phyloP scores from a whole-genome alignment of 2,113 vertebrate species.

The Monarcha castaneiventris region DNA sequence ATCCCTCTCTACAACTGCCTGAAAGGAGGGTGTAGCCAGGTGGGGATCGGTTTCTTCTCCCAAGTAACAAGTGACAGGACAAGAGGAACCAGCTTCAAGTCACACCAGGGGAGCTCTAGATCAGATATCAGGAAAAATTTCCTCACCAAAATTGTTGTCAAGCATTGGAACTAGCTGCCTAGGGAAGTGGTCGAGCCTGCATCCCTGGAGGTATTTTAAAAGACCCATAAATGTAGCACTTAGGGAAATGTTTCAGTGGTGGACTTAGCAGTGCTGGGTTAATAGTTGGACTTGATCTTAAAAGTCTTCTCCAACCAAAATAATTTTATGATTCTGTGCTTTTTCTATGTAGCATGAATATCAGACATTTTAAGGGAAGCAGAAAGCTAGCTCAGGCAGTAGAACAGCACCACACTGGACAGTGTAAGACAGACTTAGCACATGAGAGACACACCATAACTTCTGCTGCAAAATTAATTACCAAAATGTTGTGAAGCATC shows the following conservation, averaged over 20 bases:
- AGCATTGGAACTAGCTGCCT: neutral
- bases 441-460: neutral
- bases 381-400: neutral
- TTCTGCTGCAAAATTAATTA: neutral
- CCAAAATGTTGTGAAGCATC: neutral
- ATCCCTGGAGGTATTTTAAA: neutral
- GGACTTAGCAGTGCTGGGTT: neutral
- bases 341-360: neutral
- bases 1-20: neutral
- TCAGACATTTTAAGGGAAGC: neutral
- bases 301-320: neutral
- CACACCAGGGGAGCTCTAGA: neutral
- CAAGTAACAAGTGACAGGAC: neutral
- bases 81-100: neutral
- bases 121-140: neutral
- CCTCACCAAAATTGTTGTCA: neutral
- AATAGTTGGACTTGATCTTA: neutral
- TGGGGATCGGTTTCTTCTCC: accelerated
- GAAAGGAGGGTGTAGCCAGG: neutral
- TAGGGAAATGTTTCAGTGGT: neutral
- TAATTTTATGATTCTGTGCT: neutral
- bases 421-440: neutral
- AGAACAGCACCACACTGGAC: neutral
- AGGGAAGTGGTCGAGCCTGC: neutral
- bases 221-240: neutral